A percentile compares a stretch with the other conserved stretches of the same genome.
Conservation (phyloP, 2,888 invertebrate species). For the Trissolcus brochymenae region DNA sequence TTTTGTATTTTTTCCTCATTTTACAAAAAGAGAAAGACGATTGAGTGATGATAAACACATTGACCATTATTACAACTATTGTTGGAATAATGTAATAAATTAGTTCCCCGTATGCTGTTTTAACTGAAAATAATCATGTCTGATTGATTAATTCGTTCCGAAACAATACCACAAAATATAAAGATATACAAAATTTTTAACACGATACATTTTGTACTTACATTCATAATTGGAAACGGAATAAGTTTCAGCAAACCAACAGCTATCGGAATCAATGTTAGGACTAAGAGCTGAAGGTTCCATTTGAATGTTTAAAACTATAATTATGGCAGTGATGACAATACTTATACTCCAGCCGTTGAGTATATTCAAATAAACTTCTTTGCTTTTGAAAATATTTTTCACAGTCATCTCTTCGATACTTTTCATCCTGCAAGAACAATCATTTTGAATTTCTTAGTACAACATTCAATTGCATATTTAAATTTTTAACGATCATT, state of each 20-base stretch:
- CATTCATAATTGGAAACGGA: not conserved
- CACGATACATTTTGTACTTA: not conserved
- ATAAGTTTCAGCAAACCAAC: constrained; percentile 13
- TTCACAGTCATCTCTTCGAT: constrained; percentile 2
- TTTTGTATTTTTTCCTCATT: constrained; percentile 6
- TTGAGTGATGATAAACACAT: not conserved
- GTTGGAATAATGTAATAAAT: constrained; percentile 18
- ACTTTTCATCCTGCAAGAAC: constrained; percentile 1
- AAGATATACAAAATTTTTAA: not conserved
- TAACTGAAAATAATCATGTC: not conserved
- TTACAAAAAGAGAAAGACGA: constrained; percentile 12
- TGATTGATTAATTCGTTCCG: too few relatives aligned
- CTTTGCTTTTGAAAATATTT: constrained; percentile 1
- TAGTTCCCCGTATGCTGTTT: constrained; percentile 16
- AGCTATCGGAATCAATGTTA: constrained; percentile 9
- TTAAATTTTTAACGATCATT: not conserved
- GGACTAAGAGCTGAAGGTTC: constrained; percentile 8
- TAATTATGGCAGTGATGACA: constrained; percentile 5
- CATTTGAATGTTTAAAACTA: constrained; percentile 10
- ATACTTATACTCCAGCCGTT: constrained; percentile 6
- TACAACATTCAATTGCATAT: not conserved
- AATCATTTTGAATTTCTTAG: not conserved
- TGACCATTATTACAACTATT: constrained; percentile 9
- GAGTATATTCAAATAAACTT: not conserved
- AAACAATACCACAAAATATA: not conserved